Evolutionary conservation across 2,113 vertebrate genomes (phyloP).

Genomic region (Anhinga rufa): DNA sequence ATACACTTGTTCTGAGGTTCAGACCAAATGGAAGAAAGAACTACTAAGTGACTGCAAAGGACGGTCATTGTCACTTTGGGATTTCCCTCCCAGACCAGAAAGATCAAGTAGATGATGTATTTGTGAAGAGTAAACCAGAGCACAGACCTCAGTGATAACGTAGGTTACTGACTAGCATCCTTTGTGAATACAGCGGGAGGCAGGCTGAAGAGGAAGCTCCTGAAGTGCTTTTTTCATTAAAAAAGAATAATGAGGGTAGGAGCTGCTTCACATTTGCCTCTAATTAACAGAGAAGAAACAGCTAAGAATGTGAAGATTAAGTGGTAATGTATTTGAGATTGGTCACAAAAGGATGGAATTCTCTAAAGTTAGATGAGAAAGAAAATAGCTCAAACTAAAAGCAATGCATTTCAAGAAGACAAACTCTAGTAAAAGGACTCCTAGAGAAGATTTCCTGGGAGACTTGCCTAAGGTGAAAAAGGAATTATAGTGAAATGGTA

Average conservation of each 20-base stretch:
- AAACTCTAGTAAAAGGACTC: not conserved
- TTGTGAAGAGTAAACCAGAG: not conserved
- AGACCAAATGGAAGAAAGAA: not conserved
- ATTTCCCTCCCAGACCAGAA: not conserved
- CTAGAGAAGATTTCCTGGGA: not conserved
- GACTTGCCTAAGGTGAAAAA: not conserved
- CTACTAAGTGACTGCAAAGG: not conserved
- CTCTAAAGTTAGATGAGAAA: not conserved
- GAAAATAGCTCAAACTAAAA: not conserved
- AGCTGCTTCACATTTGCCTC: not conserved
- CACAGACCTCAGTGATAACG: not conserved
- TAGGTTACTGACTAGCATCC: not conserved
- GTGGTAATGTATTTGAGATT: not conserved
- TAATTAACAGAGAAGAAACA: not conserved
- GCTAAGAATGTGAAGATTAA: not conserved
- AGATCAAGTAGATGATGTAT: not conserved
- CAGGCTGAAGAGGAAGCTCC: not conserved
- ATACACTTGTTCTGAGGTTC: not conserved
- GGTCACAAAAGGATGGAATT: not conserved
- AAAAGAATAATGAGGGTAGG: not conserved
- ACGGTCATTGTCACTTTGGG: not conserved
- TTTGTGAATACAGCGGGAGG: not conserved
- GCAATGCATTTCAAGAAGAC: not conserved
- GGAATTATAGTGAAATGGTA: not conserved
- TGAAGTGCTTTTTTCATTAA: not conserved